Conservation (phyloP, 2,888 invertebrate species). For the Subacronicta megacephala region DNA sequence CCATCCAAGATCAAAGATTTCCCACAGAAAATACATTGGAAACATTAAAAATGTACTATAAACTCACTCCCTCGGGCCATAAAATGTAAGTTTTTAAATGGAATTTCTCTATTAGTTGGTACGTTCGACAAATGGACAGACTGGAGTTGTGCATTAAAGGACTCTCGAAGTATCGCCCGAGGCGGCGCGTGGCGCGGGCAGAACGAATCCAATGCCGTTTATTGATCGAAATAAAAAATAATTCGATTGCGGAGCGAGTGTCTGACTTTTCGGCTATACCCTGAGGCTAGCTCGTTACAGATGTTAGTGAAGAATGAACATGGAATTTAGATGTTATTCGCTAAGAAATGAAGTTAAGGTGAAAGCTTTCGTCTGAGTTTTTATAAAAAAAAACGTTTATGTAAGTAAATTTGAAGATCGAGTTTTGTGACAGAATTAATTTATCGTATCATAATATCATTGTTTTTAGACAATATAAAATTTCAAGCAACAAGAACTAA, state of each 20-base stretch:
- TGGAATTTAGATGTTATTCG: slow-evolving; percentile 24
- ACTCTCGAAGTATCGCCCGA: slow-evolving; percentile 68
- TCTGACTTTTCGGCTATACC: slow-evolving; percentile 58
- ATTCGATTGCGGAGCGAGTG: slow-evolving; percentile 59
- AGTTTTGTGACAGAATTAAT: background rate
- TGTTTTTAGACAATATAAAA: too few species aligned
- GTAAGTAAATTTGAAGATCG: background rate
- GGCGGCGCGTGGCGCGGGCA: slow-evolving; percentile 67
- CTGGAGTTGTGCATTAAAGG: slow-evolving; percentile 74
- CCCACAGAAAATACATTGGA: slow-evolving; percentile 40
- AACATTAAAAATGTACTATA: slow-evolving; percentile 61
- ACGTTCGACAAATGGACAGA: slow-evolving; percentile 75
- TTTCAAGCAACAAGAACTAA: too few species aligned
- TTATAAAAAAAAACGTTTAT: background rate
- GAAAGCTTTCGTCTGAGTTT: background rate
- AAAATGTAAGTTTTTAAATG: slow-evolving; percentile 70
- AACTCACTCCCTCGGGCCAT: slow-evolving; percentile 52
- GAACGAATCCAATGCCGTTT: slow-evolving; percentile 61
- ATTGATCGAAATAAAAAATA: slow-evolving; percentile 61
- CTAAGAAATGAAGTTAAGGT: slow-evolving; percentile 25
- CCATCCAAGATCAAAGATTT: slow-evolving; percentile 33
- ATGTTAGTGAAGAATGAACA: slow-evolving; percentile 38
- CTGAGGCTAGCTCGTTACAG: slow-evolving; percentile 51
- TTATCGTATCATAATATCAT: too few species aligned
- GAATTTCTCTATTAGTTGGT: slow-evolving; percentile 75